Conservation (phyloP, 2,797 vertebrate genomes). For the Malacoraja senta region DNA sequence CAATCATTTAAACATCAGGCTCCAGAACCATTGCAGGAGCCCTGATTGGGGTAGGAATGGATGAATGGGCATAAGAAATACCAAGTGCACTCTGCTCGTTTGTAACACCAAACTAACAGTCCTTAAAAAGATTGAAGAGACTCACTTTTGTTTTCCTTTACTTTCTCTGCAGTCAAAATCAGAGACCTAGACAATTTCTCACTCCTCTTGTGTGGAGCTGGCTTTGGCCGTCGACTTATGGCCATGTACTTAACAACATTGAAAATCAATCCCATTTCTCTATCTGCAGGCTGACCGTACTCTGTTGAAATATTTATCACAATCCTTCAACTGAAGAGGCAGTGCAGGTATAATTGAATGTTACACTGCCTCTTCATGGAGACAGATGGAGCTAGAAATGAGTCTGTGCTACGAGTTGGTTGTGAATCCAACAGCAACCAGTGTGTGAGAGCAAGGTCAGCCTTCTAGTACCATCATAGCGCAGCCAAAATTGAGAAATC, state of each 20-base stretch:
- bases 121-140: not conserved
- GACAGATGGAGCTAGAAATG: not conserved
- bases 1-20: not conserved
- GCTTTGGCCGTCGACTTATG: too few relatives aligned
- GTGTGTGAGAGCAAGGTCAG: too few relatives aligned
- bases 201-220: not conserved
- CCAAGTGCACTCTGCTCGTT: not conserved
- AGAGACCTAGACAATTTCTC: not conserved
- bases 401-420: not conserved
- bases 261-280: too few relatives aligned
- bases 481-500: not conserved
- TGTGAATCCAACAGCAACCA: not conserved
- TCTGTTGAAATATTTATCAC: not conserved
- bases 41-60: not conserved
- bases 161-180: not conserved
- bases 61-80: not conserved
- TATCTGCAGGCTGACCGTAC: not conserved
- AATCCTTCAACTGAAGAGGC: not conserved
- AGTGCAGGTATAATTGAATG: not conserved
- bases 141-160: not conserved
- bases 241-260: too few relatives aligned
- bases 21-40: not conserved
- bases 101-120: not conserved
- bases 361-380: not conserved
- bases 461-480: not conserved